These are phyloP conservation scores for Drosophila virilis DNA, from an alignment of 1,140 invertebrate genomes.

Conservation along the genomic window DNA sequence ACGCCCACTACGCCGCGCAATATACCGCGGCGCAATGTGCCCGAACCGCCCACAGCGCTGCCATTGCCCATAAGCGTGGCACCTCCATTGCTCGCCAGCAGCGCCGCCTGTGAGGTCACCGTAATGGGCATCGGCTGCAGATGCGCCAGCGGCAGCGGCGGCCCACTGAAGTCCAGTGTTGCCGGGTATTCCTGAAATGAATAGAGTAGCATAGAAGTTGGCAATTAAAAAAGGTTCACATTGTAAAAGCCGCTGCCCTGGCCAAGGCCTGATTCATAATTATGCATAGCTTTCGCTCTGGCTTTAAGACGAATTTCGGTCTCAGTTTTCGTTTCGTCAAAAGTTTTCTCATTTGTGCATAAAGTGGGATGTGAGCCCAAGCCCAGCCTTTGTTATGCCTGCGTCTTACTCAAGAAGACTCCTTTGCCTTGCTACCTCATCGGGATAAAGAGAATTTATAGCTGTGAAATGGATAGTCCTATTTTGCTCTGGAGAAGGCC, in stretches of 20 bases:
- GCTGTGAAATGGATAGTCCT: too few relatives aligned
- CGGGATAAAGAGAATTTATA: too few relatives aligned
- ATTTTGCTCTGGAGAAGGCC: too few relatives aligned
- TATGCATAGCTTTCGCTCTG: background rate
- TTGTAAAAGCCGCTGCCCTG: background rate
- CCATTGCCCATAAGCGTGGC: slow-evolving; percentile 48
- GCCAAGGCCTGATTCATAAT: background rate
- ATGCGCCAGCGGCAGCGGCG: slow-evolving; percentile 74
- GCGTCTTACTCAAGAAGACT: too few relatives aligned
- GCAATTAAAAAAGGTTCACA: slow-evolving; percentile 10
- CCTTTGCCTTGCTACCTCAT: too few relatives aligned
- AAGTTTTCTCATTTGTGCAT: slow-evolving; percentile 69
- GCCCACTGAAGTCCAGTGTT: slow-evolving; percentile 75
- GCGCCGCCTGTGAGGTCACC: slow-evolving; percentile 70
- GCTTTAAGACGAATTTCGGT: background rate
- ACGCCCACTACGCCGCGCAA: slow-evolving; percentile 74
- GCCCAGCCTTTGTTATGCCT: too few relatives aligned
- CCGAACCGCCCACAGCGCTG: slow-evolving; percentile 55
- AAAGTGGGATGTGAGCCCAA: too few relatives aligned
- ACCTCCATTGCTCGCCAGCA: slow-evolving; percentile 59
- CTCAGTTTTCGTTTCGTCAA: slow-evolving; percentile 30
- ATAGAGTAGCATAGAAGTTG: background rate
- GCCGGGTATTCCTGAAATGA: slow-evolving; percentile 77
- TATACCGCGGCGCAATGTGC: slow-evolving; percentile 78
- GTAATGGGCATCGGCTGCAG: slow-evolving; percentile 76